Base-by-base conservation (phyloP, 2,113 vertebrate species). In the Tychaedon coryphoeus region DNA sequence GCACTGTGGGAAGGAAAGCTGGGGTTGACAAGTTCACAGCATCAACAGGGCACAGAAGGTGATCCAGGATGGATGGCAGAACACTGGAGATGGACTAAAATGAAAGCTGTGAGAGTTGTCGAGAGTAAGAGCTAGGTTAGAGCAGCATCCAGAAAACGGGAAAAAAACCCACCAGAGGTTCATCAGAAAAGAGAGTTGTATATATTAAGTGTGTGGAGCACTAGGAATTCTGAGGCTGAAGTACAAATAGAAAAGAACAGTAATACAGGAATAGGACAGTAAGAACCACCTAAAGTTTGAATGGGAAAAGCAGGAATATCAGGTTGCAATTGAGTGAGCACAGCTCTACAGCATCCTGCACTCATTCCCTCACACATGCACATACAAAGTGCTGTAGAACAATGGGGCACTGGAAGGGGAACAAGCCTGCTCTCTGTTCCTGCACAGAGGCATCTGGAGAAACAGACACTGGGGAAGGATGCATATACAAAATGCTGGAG, bases 241-340 rank as follows among this genome's bases (percentile, higher is more conserved):
- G 20, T 36, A 91, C 24, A 57, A 89, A 51, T 2, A 76, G 26
- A 29, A 79, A 64, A 62, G 13, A 89, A 65, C 9, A 60, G 4
- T 31, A 57, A 66, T 4, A 80, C 34, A 70, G 22, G n/a, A 76
- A 74, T 4, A 0, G 0, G 17, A 73, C 11, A 4, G 17, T 24
- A 74, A 62, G 23, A 90, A 70, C 19, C 20, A 4, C 45, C 8
- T 33, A 12, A 11, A 74, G 14, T 29, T 62, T 45, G 38, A 71
- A 81, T 1, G 5, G 25, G 23, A 26, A 48, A 88, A 91, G 16
- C 7, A 18, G n/a, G 48, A 92, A 23, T 50, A 77, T 31, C 2
- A 2, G 33, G 23, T 26, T 45, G 51, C 22, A 66, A 40, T 7
- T 0, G 0, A 83, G 43, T 0, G 2, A 86, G n/a, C 6, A 38